Evolutionary conservation across 2,797 vertebrate species (phyloP).

Genomic region (Tenualosa ilisha): DNA sequence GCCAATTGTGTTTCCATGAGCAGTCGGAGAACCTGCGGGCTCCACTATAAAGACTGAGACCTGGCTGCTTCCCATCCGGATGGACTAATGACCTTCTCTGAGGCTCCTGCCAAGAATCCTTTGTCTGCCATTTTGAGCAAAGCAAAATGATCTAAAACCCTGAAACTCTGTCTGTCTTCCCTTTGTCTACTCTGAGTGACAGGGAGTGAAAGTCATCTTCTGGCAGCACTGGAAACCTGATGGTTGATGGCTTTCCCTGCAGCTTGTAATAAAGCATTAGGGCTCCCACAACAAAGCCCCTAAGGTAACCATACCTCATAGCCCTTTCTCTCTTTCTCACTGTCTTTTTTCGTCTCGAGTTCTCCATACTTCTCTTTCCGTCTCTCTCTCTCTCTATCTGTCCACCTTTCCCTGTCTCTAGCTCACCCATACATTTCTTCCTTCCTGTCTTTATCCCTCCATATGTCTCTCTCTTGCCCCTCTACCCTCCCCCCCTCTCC

Average conservation of each 20-base stretch:
- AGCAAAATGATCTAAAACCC: not conserved
- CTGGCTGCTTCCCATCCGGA: not conserved
- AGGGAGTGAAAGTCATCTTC: not conserved
- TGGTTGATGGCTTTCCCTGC: constrained; percentile 45
- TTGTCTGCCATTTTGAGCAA: constrained; percentile 1
- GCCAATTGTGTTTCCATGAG: not conserved
- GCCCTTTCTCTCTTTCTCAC: not conserved
- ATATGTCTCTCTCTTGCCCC: not conserved
- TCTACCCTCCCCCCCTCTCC: not conserved
- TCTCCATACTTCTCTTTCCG: not conserved
- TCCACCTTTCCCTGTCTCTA: not conserved
- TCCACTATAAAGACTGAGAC: not conserved
- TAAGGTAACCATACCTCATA: not conserved
- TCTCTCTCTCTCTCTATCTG: not conserved
- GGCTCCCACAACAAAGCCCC: constrained; percentile 3
- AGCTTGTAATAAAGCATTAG: constrained; percentile 41
- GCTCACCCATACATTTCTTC: not conserved
- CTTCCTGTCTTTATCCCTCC: not conserved
- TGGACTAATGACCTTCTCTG: not conserved
- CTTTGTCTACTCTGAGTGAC: not conserved
- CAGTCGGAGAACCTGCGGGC: not conserved
- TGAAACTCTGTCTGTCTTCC: not conserved
- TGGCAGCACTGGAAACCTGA: constrained; percentile 35
- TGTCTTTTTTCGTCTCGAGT: not conserved
- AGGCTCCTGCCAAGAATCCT: not conserved